Base-by-base conservation (phyloP, 2,888 invertebrate species). In the Eupithecia abbreviata region DNA sequence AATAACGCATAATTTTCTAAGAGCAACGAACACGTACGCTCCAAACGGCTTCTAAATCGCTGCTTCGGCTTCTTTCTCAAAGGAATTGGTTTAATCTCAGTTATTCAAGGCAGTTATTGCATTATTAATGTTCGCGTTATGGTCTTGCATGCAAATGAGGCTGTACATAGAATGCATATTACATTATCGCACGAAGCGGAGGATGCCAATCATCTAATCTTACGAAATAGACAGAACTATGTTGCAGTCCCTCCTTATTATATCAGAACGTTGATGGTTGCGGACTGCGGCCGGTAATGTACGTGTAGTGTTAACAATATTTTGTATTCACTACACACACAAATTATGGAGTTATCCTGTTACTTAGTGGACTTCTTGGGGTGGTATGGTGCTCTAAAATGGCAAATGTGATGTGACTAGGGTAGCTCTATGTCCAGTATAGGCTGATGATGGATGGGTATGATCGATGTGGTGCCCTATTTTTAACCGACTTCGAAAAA, bases 41-140 rank as follows among this genome's bases (percentile, higher is more conserved):
- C 62, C 70, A 62, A 67, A 70, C 62, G 71, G 62, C 66, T 70
- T 76, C 73, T 72, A 85, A 86, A 84, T 83, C 83, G 84, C 85
- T 83, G 84, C 84, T 84, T 84, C 72, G 12, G 43, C 43, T 43
- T 68, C 67, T 55, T 73, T 76, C 79, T 77, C 75, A 45, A 62
- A 76, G 68, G 70, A 77, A 77, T 80, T 79, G 82, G 84, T 83
- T 82, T 84, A 82, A 86, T 88, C 84, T 85, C 82, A 82, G 84
- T 81, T 81, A 83, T 84, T 86, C 87, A 87, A 89, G 87, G 86
- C 81, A 80, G 77, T 80, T 85, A 77, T 85, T 89, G 87, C 87
- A 89, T 89, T 90, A 89, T 87, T 87, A 88, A 89, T 91, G 83
- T 83, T 83, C 82, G 80, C 83, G 79, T 76, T 68, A 66, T 58